These are phyloP conservation scores for Gallinago undulata DNA, from an alignment of 2,113 vertebrate genomes.

Conservation along the genomic window DNA sequence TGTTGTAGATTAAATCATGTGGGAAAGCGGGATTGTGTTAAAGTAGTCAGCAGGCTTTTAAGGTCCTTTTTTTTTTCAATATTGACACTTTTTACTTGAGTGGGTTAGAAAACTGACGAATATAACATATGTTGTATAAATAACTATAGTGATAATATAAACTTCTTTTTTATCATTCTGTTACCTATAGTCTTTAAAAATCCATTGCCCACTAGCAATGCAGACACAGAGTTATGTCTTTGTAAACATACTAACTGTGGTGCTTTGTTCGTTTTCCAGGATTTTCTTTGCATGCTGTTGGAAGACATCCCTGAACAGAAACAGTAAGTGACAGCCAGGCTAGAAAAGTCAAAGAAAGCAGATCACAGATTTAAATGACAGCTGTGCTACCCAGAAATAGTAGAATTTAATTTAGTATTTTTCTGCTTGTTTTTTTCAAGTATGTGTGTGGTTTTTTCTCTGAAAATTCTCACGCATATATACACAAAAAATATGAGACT, in stretches of 20 bases:
- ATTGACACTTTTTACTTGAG: not conserved
- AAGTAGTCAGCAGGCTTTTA: slow-evolving; percentile 23
- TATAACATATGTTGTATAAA: not conserved
- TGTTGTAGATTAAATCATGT: not conserved
- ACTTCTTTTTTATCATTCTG: not conserved
- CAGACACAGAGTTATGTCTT: not conserved
- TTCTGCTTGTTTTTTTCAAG: not conserved
- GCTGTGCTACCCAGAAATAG: not conserved
- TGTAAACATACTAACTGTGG: not conserved
- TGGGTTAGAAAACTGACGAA: slow-evolving; percentile 14
- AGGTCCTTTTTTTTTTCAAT: not conserved
- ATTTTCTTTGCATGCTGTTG: slow-evolving; percentile 91
- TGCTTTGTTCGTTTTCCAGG: slow-evolving; percentile 78
- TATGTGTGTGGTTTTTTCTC: not conserved
- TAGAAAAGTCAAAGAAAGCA: not conserved
- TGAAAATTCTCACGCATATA: not conserved
- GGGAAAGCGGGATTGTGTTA: not conserved
- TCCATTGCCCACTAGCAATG: not conserved
- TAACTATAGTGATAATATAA: not conserved
- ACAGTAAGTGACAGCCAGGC: slow-evolving; percentile 74
- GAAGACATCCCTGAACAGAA: slow-evolving; percentile 83
- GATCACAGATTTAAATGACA: not conserved
- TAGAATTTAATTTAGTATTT: not conserved
- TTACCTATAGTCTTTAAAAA: not conserved
- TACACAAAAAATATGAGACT: not conserved